Evolutionary conservation across 2,797 vertebrate genomes (phyloP), one percentile per base, ranked within the genome.

Genomic region (Champsocephalus esox): DNA sequence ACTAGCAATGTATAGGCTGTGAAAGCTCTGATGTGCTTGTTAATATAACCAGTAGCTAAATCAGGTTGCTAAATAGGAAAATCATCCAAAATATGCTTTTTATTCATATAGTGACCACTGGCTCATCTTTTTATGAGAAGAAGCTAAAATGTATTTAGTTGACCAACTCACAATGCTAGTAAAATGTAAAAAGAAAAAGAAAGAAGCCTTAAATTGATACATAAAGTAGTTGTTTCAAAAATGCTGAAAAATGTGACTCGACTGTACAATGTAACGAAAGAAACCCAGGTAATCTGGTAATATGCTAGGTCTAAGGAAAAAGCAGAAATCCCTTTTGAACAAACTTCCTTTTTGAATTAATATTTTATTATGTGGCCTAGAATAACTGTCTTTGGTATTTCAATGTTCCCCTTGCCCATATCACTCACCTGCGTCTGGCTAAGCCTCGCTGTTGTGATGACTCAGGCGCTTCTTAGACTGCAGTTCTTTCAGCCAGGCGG

Each of bases 401-500:
- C 11, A 17, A 24, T 69, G 9, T 45, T 72, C 21, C 63, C 28
- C 11, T 66, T 19, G 12, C 58, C 9, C n/a, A 38, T 44, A 43
- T 62, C 1, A 57, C 83, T 87, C 77, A 89, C 90, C 80, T 75
- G 64, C 16, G 13, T 75, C 52, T 66, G 60, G 61, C 80, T 95
- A 96, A 80, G 92, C 83, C 69, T 96, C 95, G 64, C 93, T 91
- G 60, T 96, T 96, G 12, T 94, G 83, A 83, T 96, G 96, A 94
- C 95, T 97, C 80, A 95, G 93, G 49, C 96, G 95, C 92, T 97
- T 97, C 94, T 96, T 98, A 17, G 95, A 95, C 86, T 96, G 98
- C 84, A 98, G 92, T 68, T 98, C 97, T 91, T 95, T 96, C 65
- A 99, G 88, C 98, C 98, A 99, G 48, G 95, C 93, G 1, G 97